A percentile compares a stretch with the other conserved stretches of the same genome.
Conservation (phyloP, 1,140 invertebrate species). For the Sitobion miscanthi region DNA sequence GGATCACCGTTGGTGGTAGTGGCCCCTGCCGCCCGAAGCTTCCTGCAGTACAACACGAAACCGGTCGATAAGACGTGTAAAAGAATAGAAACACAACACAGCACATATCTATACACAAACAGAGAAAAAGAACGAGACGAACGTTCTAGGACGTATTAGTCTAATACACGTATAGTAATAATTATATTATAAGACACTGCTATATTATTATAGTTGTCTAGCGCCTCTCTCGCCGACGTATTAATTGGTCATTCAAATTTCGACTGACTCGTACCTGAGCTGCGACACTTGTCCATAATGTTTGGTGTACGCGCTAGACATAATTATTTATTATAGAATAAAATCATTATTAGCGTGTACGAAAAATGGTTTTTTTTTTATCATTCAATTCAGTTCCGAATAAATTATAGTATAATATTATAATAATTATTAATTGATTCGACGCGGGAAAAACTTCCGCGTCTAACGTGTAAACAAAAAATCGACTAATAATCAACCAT, state of each 20-base stretch:
- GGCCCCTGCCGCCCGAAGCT: background rate
- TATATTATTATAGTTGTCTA: background rate
- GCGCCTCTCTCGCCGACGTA: background rate
- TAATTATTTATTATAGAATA: background rate
- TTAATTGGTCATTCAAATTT: background rate
- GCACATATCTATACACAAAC: background rate
- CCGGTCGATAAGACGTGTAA: background rate
- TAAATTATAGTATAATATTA: too few relatives aligned
- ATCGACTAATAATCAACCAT: too few relatives aligned
- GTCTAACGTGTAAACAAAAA: background rate
- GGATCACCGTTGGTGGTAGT: background rate
- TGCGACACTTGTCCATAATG: background rate
- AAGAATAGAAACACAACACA: background rate
- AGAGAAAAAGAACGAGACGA: background rate
- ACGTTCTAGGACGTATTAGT: background rate
- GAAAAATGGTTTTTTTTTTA: background rate
- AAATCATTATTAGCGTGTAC: too few relatives aligned
- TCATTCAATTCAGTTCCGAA: background rate
- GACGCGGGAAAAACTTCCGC: background rate
- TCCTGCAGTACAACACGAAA: background rate
- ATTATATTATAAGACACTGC: background rate
- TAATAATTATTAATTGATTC: too few relatives aligned
- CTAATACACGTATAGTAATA: background rate
- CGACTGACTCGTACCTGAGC: background rate
- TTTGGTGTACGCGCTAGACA: background rate